These are phyloP conservation scores for Lepidurus apus DNA, from an alignment of 1,140 invertebrate genomes.

Conservation along the genomic window DNA sequence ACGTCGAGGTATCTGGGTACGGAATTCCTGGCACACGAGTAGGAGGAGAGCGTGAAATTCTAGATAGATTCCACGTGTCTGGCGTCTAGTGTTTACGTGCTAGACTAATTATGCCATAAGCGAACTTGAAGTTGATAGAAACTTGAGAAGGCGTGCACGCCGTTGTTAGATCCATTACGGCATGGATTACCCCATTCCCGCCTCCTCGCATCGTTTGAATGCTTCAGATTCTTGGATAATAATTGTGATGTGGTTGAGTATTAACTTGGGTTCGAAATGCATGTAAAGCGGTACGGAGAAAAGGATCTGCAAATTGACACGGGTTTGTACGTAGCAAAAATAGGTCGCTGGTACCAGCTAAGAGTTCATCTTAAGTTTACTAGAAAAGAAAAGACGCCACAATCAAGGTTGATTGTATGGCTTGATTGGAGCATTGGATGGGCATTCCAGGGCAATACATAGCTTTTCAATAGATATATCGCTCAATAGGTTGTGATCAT, in stretches of 20 bases:
- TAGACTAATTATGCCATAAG: neutral
- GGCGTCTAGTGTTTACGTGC: neutral
- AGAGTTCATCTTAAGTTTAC: too few relatives aligned
- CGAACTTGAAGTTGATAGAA: slow-evolving; percentile 18
- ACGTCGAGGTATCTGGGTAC: neutral
- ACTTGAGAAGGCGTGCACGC: slow-evolving; percentile 12
- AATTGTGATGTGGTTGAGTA: neutral
- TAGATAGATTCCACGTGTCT: neutral
- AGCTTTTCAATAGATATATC: neutral
- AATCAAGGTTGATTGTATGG: too few relatives aligned
- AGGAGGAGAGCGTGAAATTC: neutral
- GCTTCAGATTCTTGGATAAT: neutral
- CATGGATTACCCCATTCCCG: neutral
- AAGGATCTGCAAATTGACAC: too few relatives aligned
- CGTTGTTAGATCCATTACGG: slow-evolving; percentile 7
- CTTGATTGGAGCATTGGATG: too few relatives aligned
- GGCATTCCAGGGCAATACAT: neutral
- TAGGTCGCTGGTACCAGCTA: too few relatives aligned
- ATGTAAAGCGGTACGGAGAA: too few relatives aligned
- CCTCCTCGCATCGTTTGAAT: neutral
- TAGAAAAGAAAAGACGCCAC: too few relatives aligned
- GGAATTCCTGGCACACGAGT: neutral
- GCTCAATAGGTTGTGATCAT: neutral
- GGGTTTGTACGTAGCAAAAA: too few relatives aligned
- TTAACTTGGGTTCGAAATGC: neutral